Base-by-base conservation (phyloP, 2,113 vertebrate genomes). In the Nothobranchius kuhntae region DNA sequence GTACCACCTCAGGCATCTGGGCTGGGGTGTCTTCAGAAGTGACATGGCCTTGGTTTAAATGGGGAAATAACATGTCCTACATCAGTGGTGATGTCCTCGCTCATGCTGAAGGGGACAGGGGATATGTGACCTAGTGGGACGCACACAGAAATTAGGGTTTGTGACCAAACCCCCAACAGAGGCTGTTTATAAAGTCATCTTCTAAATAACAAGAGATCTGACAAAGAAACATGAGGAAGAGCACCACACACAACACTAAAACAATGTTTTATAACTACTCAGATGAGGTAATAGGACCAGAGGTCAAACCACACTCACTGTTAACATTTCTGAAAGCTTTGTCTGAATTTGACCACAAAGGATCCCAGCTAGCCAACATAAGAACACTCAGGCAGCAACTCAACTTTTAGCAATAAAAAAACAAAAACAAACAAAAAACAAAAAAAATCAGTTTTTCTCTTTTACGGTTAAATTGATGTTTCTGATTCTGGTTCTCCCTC, bases 1-100 rank as follows among this genome's bases (percentile, higher is more conserved):
- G 36, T 21, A 94, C 94, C 51, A 95, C 94, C 83, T 95, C 93
- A 65, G 94, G 95, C 94, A 93, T 95, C 88, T 93, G 94, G 42
- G 93, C 91, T 79, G 91, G 86, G 70, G 95, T 8, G 45, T 68
- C 47, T 59, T 60, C 42, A 56, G 17, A 60, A 36, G 68, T 14
- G 5, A 53, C 68, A 47, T 35, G 26, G 38, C 56, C 47, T 21
- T 1, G 3, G 24, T 83, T 71, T 58, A 65, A 73, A 66, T 52
- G 51, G 62, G 12, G 50, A 53, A n/a, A 45, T 11, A 44, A 60
- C 26, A 12, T 50, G 61, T 57, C 61, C 69, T 59, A 59, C 12
- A 57, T 65, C 58, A 14, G 95, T 53, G 87, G 15, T 6, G 94
- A 71, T 91, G 66, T 94, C 90, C 87, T 91, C 92, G 93, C 93